These are phyloP conservation scores for Ptychadena robeensis DNA, from an alignment of 2,797 vertebrate genomes.

Conservation along the genomic window DNA sequence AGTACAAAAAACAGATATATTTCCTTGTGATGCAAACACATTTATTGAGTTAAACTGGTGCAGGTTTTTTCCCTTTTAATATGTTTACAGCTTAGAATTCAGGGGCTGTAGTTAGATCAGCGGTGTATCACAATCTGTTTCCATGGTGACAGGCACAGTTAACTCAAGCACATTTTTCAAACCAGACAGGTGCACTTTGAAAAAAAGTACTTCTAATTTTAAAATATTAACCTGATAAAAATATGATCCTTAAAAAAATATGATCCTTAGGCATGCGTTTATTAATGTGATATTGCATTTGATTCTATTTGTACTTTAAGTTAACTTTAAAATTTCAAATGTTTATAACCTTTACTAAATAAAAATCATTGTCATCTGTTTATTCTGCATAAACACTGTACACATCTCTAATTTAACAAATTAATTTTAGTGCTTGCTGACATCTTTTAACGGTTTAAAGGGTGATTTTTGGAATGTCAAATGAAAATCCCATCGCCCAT, in stretches of 20 bases:
- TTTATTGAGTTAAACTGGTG: background rate
- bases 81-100: slow-evolving; percentile 6
- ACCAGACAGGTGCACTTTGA: slow-evolving; percentile 3
- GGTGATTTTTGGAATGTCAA: background rate
- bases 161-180: slow-evolving; percentile 26
- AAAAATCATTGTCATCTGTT: no score
- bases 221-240: background rate
- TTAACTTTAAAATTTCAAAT: background rate
- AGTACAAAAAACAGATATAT: background rate
- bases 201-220: background rate
- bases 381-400: no score
- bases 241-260: background rate
- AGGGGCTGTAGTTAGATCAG: background rate
- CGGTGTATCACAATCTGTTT: slow-evolving; percentile 9
- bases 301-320: background rate
- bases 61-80: background rate
- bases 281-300: background rate
- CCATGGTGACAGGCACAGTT: slow-evolving; percentile 23
- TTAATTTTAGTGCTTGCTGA: background rate
- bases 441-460: background rate
- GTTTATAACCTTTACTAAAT: background rate
- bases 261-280: background rate
- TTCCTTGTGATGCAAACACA: background rate
- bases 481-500: background rate
- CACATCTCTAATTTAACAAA: no score